phyloP scores from a whole-genome alignment of 1,140 invertebrate genomes.

The Brachionus plicatilis region DNA sequence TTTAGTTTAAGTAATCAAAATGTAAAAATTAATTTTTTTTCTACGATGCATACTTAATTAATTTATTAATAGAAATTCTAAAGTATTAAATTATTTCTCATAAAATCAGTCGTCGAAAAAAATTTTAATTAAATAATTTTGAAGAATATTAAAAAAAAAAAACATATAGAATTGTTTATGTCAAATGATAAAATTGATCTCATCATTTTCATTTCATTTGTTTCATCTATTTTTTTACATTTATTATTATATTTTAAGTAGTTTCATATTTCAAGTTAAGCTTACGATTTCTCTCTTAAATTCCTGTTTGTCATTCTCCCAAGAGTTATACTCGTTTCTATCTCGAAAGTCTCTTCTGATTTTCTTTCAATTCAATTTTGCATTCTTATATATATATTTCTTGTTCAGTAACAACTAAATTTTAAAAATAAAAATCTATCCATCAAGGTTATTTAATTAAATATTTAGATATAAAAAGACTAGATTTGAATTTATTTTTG shows the following conservation, averaged over 20 bases:
- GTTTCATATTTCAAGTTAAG: neutral
- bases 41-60: neutral
- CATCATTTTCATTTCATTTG: neutral
- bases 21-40: neutral
- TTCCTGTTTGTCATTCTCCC: neutral
- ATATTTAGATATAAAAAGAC: too few relatives aligned
- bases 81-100: neutral
- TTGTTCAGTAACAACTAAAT: neutral
- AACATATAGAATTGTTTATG: neutral
- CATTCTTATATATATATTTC: neutral
- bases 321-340: neutral
- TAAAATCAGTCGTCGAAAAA: neutral
- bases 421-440: neutral
- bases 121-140: neutral
- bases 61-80: neutral
- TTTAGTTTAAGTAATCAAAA: neutral
- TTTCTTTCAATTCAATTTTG: neutral
- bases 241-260: neutral
- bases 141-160: neutral
- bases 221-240: neutral
- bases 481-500: neutral
- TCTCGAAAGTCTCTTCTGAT: neutral
- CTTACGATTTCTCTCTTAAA: neutral
- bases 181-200: slow-evolving; percentile 1
- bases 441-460: neutral